A percentile compares a stretch with the other conserved stretches of the same genome.
Evolutionary conservation across 2,113 vertebrate species (phyloP).

Genomic region (Rhadina sibilatrix): DNA sequence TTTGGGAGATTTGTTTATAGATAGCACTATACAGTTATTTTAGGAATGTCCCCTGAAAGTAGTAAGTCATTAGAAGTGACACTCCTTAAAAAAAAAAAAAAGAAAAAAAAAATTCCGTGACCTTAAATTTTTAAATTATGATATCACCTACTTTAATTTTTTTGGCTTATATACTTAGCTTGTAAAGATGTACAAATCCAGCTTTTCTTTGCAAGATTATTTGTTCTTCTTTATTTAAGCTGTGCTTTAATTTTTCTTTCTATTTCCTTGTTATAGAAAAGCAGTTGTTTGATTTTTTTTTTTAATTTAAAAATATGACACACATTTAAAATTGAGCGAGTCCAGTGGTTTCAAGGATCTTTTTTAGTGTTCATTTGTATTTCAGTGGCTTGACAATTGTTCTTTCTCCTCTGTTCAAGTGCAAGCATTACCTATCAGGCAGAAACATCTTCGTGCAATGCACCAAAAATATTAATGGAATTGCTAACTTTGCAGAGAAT

Average conservation of each 20-base stretch:
- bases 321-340: not conserved
- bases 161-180: not conserved
- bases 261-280: not conserved
- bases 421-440: not conserved
- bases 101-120: not conserved
- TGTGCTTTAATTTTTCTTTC: not conserved
- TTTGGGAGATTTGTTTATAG: not conserved
- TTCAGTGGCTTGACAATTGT: not conserved
- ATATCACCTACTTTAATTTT: not conserved
- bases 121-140: not conserved
- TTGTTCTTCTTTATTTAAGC: not conserved
- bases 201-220: not conserved
- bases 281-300: rapidly evolving
- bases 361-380: slow-evolving; percentile 15
- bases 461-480: not conserved
- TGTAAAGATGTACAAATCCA: not conserved
- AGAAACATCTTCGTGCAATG: not conserved
- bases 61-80: not conserved
- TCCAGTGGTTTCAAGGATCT: not conserved
- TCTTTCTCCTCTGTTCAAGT: not conserved
- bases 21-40: not conserved
- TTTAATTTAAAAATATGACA: not conserved
- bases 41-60: not conserved
- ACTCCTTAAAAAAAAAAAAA: not conserved
- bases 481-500: not conserved